phyloP scores from a whole-genome alignment of 2,113 vertebrate genomes.

The Callionymus lyra region DNA sequence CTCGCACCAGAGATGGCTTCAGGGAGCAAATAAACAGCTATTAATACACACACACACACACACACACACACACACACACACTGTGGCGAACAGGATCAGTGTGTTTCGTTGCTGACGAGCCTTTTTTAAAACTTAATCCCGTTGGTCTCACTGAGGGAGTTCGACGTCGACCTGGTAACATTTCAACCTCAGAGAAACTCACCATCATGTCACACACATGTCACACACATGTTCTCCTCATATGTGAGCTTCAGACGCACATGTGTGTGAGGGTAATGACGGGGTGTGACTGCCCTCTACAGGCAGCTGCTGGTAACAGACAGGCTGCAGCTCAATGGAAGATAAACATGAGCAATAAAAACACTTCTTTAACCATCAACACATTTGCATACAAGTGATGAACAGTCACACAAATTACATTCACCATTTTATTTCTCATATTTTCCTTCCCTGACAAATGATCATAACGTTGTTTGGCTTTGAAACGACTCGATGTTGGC shows the following conservation, averaged over 20 bases:
- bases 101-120: constrained; percentile 63
- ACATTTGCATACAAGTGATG: no score
- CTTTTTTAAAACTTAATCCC: constrained; percentile 2
- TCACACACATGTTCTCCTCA: neutral
- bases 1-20: constrained; percentile 18
- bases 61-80: constrained; percentile 15
- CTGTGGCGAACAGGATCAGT: constrained; percentile 58
- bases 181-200: neutral
- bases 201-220: neutral
- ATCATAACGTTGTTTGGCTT: no score
- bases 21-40: constrained; percentile 33
- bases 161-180: neutral
- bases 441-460: no score
- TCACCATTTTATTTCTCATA: no score
- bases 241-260: constrained; percentile 9
- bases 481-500: no score
- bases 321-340: no score
- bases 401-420: no score
- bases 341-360: no score
- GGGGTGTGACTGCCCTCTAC: constrained; percentile 64
- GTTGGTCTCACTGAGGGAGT: constrained; percentile 8
- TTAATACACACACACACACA: constrained; percentile 19
- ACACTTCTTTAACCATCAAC: no score
- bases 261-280: constrained; percentile 6
- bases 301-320: constrained; percentile 31